Evolutionary conservation across 1,140 invertebrate genomes (phyloP).

Genomic region (Euwallacea fornicatus): DNA sequence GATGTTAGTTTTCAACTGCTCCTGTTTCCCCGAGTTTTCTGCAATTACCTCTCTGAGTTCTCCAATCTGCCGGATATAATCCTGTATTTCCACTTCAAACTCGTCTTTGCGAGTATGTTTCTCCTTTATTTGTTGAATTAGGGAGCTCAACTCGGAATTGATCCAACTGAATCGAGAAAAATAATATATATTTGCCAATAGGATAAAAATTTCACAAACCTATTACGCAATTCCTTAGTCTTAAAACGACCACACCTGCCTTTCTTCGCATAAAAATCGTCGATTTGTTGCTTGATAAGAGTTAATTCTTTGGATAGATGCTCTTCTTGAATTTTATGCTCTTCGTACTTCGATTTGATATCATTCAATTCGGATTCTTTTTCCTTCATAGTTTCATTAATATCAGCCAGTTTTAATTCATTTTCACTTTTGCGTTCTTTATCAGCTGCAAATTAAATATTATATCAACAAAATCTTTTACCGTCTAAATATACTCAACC

Average conservation of each 20-base stretch:
- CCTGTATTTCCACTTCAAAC: conserved; percentile 82
- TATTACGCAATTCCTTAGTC: conserved; percentile 92
- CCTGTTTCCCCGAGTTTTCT: conserved; percentile 84
- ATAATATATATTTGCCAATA: too few relatives aligned
- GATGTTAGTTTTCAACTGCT: conserved; percentile 84
- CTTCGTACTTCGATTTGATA: conserved; percentile 90
- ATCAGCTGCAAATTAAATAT: conserved; percentile 60
- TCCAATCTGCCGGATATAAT: conserved; percentile 80
- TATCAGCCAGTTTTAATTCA: conserved; percentile 85
- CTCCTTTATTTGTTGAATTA: conserved; percentile 87
- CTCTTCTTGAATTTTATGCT: conserved; percentile 91
- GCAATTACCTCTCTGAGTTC: conserved; percentile 84
- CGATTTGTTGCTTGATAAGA: conserved; percentile 96
- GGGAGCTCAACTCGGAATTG: conserved; percentile 88
- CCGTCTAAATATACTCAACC: conserved; percentile 1
- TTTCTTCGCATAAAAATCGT: conserved; percentile 98
- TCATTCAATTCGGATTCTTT: conserved; percentile 86
- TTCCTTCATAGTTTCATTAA: conserved; percentile 86
- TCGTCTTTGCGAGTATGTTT: conserved; percentile 86
- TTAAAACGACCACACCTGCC: conserved; percentile 97
- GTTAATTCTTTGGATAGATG: conserved; percentile 81
- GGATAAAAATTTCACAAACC: conserved; percentile 44
- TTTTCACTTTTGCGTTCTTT: conserved; percentile 90
- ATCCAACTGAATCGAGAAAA: conserved; percentile 69
- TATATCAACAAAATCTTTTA: conserved; percentile 48